Evolutionary conservation across 1,140 invertebrate genomes (phyloP), one percentile per base, ranked within the genome.

Genomic region (Macrobrachium nipponense): DNA sequence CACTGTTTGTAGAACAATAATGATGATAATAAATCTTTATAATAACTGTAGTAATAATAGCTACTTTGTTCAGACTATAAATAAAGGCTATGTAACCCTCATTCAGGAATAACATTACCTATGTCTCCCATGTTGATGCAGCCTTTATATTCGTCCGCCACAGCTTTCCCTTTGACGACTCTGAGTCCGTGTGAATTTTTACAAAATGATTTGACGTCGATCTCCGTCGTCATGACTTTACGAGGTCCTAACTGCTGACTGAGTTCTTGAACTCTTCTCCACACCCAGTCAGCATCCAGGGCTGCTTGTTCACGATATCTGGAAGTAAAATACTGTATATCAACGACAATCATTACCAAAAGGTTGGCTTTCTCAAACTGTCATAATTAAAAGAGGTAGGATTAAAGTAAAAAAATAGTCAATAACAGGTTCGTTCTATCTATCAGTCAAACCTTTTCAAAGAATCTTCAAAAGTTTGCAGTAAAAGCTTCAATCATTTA

Each of bases 231-330:
- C 36, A 86, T 51, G 14, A 80, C 77, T 44, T 86, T 86, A 23
- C 78, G 58, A 1, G 78, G 77, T 18, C 84, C 84, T 59, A 97
- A 90, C 90, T 96, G 94, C 86, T 95, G 93, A 36, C 97, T 92
- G 80, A 98, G 94, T 90, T 95, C 93, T 89, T 97, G 94, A 5
- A 96, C 95, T 90, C 95, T 94, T 87, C 95, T 93, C 90, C 95
- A 95, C 18, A 99, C 94, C 82, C 94, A 92, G 90, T 97, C 95
- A 0, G 94, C 93, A 92, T 99, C 97, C 87, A 94, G 92, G 60
- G 93, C 92, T 5, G 97, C 96, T 92, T 98, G 96, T 60, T 95
- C 94, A 68, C 95, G 94, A 90, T 98, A 98, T 51, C 94, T 94
- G 82, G 36, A 18, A 80, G 18, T 66, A 18, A 64, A 36, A 51